Base-by-base conservation (phyloP, 2,113 vertebrate genomes). In the Megalops atlanticus region DNA sequence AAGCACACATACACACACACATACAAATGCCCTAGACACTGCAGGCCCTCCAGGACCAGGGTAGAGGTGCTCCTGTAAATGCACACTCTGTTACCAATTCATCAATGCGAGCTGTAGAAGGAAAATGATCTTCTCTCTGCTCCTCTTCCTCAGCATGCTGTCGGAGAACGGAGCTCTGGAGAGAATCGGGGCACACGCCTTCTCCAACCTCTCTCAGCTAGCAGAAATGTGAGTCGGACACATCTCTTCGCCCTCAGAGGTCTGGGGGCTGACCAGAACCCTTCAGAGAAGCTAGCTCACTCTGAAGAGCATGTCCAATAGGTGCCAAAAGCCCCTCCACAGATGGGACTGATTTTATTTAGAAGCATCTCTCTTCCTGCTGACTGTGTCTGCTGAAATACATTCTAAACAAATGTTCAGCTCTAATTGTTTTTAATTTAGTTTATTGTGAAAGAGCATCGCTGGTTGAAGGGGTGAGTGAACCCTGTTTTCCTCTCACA, bases 181-280 rank as follows among this genome's bases (percentile, higher is more conserved):
- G 81, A 80, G 11, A 2, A 93, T 94, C 0, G 84, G 72, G 43
- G 81, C 86, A n/a, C 90, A 77, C 36, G 90, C 91, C 8, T 94
- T 94, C 83, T 89, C 77, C 14, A 77, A 92, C 74, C 92, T 94
- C 12, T 84, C 91, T 10, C 85, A 88, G 49, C 90, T 94, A 52
- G n/a, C 2, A 7, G 84, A 89, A 12, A 88, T 94, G 94, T 94
- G 80, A 87, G 92, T 91, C 70, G 39, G 33, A 52, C 27, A 27
- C 58, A n/a, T 45, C 41, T 38, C 8, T 16, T 38, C 49, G 27
- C 15, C 14, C n/a, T n/a, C n/a, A n/a, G n/a, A n/a, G n/a, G n/a
- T n/a, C n/a, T n/a, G n/a, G n/a, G n/a, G n/a, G n/a, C n/a, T n/a
- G n/a, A n/a, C n/a, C n/a, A n/a, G n/a, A n/a, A n/a, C n/a, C n/a